These are phyloP conservation scores for Isotomurus palustris DNA, from an alignment of 2,888 invertebrate species.

Conservation along the genomic window DNA sequence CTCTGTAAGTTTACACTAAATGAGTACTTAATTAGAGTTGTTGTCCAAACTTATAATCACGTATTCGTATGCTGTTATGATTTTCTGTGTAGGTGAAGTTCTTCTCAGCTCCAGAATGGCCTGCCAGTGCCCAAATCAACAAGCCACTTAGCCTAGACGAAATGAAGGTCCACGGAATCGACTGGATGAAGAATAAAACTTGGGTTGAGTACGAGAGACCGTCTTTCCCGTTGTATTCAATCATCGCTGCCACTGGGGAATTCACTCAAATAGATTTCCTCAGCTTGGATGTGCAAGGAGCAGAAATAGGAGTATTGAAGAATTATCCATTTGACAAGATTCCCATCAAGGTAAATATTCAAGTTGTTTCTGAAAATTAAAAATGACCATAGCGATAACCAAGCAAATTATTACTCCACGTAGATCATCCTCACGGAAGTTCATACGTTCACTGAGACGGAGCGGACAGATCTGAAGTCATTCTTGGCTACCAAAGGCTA, in stretches of 20 bases:
- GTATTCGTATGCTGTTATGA: no score
- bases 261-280: conserved; percentile 7
- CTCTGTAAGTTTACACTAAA: neutral
- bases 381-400: neutral
- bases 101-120: conserved; percentile 9
- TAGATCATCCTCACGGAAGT: neutral
- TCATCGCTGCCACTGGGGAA: neutral
- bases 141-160: neutral
- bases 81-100: neutral
- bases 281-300: conserved; percentile 5
- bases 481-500: neutral
- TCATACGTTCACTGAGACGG: neutral
- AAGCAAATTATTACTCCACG: neutral
- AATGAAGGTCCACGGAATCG: conserved; percentile 1
- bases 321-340: neutral
- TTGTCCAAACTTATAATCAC: neutral
- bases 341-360: neutral
- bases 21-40: neutral
- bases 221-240: conserved; percentile 5
- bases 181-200: conserved; percentile 8
- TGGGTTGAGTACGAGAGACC: conserved; percentile 2
- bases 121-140: conserved; percentile 2
- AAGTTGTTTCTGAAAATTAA: neutral
- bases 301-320: neutral
- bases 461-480: neutral